Percentiles rank a stretch among this genome's conserved stretches.
Conservation (phyloP, 2,888 invertebrate species). For the Conistra vaccinii region DNA sequence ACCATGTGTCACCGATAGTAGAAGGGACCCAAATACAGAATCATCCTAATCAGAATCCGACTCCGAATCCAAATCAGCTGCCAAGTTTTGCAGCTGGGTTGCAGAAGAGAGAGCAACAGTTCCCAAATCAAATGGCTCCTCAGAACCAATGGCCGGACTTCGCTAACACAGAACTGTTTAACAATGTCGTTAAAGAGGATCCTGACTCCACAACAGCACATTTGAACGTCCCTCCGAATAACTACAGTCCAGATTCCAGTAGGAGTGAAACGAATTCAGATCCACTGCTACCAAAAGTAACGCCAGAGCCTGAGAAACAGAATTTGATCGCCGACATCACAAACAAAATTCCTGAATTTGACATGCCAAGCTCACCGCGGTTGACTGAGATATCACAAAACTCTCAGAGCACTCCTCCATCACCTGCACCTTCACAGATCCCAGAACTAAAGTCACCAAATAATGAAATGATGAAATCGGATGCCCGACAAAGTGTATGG, state of each 20-base stretch:
- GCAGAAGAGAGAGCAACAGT: conserved; percentile 85
- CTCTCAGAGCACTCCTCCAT: conserved; percentile 83
- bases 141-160: conserved; percentile 88
- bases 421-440: conserved; percentile 83
- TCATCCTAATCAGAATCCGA: conserved; percentile 76
- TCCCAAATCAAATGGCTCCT: conserved; percentile 72
- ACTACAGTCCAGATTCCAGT: conserved; percentile 89
- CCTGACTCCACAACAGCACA: conserved; percentile 94
- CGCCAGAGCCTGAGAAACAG: conserved; percentile 79
- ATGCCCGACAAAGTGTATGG: conserved; percentile 85
- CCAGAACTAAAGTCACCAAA: conserved; percentile 85
- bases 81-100: conserved; percentile 85
- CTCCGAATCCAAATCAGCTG: conserved; percentile 85
- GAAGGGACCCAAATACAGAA: conserved; percentile 85
- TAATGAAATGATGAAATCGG: conserved; percentile 77
- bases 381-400: conserved; percentile 87
- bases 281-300: conserved; percentile 76
- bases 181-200: conserved; percentile 92
- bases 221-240: conserved; percentile 85
- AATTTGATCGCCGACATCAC: conserved; percentile 77
- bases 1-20: conserved; percentile 89
- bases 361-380: conserved; percentile 86
- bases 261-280: conserved; percentile 88
- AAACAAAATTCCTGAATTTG: conserved; percentile 85
- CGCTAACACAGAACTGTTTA: conserved; percentile 84